phyloP scores from a whole-genome alignment of 1,140 invertebrate species.

The Thaumatotibia leucotreta region DNA sequence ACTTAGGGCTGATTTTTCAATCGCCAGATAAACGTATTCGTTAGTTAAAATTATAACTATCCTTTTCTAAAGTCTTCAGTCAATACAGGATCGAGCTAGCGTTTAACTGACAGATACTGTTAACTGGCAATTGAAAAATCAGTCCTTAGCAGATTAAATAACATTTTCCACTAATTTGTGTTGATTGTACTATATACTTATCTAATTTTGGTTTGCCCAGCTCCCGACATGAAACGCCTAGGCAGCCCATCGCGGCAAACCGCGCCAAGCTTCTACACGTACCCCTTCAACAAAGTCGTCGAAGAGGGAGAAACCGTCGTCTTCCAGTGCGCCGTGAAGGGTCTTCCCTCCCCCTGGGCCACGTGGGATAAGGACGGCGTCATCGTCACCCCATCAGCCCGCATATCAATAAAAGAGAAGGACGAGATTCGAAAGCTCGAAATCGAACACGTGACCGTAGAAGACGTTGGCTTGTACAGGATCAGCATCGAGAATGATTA shows the following conservation, averaged over 20 bases:
- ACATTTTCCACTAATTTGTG: no score
- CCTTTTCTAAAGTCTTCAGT: no score
- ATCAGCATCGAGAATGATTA: conserved; percentile 89
- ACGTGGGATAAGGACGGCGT: conserved; percentile 89
- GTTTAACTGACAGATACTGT: no score
- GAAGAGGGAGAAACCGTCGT: conserved; percentile 85
- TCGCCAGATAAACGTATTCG: no score
- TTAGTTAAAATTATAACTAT: no score
- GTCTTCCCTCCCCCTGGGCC: conserved; percentile 86
- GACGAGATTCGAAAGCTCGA: conserved; percentile 89
- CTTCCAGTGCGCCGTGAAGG: conserved; percentile 88
- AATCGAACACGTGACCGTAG: conserved; percentile 84
- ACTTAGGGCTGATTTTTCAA: no score
- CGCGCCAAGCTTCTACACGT: conserved; percentile 90
- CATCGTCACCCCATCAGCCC: conserved; percentile 79
- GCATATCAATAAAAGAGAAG: conserved; percentile 84
- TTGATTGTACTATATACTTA: no score
- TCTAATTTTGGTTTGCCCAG: no score
- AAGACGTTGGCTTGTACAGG: conserved; percentile 89
- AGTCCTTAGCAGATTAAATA: no score
- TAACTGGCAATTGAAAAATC: no score
- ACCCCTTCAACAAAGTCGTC: conserved; percentile 89
- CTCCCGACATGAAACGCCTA: conserved; percentile 43
- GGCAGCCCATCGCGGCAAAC: conserved; percentile 52
- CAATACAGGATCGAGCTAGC: no score